Percentiles rank a stretch among this genome's conserved stretches.
Conservation (phyloP, 2,797 vertebrate genomes). For the Acrocephalus scirpaceus region DNA sequence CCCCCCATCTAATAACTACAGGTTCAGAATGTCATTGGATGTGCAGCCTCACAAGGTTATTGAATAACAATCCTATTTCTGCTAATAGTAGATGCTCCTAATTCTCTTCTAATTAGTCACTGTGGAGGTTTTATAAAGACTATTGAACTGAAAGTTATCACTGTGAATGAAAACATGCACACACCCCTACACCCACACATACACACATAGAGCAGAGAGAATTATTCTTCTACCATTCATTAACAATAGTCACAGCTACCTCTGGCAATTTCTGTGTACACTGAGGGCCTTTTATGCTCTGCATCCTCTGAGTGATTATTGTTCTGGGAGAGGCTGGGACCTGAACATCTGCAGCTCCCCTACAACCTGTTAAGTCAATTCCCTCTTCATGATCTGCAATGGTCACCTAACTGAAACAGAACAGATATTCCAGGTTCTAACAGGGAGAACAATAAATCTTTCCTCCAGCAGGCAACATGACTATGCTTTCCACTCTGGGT, state of each 20-base stretch:
- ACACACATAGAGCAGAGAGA: not conserved
- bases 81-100: slow-evolving; percentile 66
- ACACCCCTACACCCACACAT: not conserved
- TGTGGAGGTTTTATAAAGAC: slow-evolving; percentile 73
- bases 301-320: not conserved
- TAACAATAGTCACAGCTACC: slow-evolving; percentile 60
- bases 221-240: slow-evolving; percentile 63
- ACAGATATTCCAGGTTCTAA: not conserved
- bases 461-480: not conserved
- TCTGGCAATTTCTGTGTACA: not conserved
- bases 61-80: slow-evolving; percentile 67
- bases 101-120: slow-evolving; percentile 79
- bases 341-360: slow-evolving; percentile 25
- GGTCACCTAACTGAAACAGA: not conserved
- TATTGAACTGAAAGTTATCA: slow-evolving; percentile 73
- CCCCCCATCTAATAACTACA: slow-evolving; percentile 44
- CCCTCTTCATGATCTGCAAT: not conserved
- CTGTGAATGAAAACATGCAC: slow-evolving; percentile 15
- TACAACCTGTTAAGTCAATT: not conserved
- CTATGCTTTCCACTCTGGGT: not conserved
- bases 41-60: slow-evolving; percentile 74
- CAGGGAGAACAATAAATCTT: not conserved
- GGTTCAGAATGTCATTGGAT: slow-evolving; percentile 65
- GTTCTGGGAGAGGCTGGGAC: not conserved
- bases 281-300: not conserved